These are phyloP conservation scores for Heliconius himera DNA, from an alignment of 1,140 invertebrate species.

Conservation along the genomic window DNA sequence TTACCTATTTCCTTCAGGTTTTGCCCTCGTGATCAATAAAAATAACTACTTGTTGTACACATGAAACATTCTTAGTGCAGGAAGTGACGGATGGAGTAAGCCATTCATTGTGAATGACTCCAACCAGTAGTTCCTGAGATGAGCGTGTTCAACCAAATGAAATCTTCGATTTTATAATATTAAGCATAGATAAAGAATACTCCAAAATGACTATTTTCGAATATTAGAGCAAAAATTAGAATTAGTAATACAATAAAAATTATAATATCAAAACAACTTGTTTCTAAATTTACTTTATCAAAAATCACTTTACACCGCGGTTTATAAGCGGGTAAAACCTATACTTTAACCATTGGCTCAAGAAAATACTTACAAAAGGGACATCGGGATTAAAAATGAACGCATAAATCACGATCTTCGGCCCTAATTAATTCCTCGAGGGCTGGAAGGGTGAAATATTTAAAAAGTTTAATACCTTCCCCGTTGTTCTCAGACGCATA, in stretches of 20 bases:
- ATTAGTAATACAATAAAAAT: neutral
- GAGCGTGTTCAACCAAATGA: too few species aligned
- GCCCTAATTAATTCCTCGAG: constrained; percentile 75
- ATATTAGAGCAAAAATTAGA: neutral
- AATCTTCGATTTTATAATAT: too few species aligned
- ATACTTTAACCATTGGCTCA: constrained; percentile 28
- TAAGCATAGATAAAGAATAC: too few species aligned
- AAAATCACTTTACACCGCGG: constrained; percentile 29
- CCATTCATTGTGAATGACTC: too few species aligned
- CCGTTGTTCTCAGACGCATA: neutral
- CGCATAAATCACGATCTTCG: constrained; percentile 77
- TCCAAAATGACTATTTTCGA: too few species aligned
- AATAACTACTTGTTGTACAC: too few species aligned
- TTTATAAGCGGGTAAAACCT: constrained; percentile 27
- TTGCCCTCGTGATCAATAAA: too few species aligned
- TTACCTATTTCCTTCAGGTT: too few species aligned
- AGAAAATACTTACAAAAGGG: constrained; percentile 45
- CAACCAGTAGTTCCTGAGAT: too few species aligned
- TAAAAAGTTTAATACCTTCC: constrained; percentile 56
- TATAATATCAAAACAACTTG: neutral
- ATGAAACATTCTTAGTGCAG: too few species aligned
- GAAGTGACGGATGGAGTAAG: too few species aligned
- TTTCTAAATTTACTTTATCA: neutral
- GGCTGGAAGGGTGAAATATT: constrained; percentile 66
- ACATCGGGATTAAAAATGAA: constrained; percentile 74